Conservation (phyloP, 2,888 invertebrate species). For the Cataglyphis cursor region DNA sequence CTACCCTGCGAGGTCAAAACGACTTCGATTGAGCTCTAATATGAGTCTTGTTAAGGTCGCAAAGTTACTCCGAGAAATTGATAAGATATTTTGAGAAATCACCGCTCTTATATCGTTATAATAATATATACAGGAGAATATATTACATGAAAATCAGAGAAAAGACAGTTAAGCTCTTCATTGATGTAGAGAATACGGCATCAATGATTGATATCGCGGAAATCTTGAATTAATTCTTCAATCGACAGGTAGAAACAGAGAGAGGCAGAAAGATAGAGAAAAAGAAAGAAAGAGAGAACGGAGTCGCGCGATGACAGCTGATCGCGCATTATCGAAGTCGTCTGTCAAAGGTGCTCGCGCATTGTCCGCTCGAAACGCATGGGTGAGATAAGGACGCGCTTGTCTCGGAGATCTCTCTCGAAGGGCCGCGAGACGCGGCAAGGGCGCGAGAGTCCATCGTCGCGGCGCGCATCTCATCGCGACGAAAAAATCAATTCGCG, state of each 20-base stretch:
- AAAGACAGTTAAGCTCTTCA: background rate
- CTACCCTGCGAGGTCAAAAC: background rate
- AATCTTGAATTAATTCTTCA: constrained; percentile 12
- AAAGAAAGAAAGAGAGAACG: background rate
- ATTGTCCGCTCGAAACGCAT: constrained; percentile 1
- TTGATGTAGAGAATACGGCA: background rate
- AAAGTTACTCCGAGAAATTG: background rate
- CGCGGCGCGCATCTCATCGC: constrained; percentile 65
- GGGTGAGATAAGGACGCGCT: constrained; percentile 61
- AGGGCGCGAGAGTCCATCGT: background rate
- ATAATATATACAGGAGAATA: background rate
- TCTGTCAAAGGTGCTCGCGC: constrained; percentile 42
- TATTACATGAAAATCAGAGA: background rate
- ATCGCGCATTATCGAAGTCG: constrained; percentile 30
- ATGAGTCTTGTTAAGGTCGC: background rate
- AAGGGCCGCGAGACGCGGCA: constrained; percentile 52
- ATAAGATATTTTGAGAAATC: background rate
- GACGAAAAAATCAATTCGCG: constrained; percentile 79
- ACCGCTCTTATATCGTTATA: background rate
- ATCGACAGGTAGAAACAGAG: constrained; percentile 14
- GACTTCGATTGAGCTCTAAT: background rate
- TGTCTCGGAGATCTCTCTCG: constrained; percentile 44
- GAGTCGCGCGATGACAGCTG: constrained; percentile 50
- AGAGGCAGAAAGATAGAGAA: background rate
- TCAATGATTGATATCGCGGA: constrained; percentile 17